Percentiles rank a stretch among this genome's conserved stretches.
Evolutionary conservation across 2,888 invertebrate genomes (phyloP).

Genomic region (Polia nebulosa): DNA sequence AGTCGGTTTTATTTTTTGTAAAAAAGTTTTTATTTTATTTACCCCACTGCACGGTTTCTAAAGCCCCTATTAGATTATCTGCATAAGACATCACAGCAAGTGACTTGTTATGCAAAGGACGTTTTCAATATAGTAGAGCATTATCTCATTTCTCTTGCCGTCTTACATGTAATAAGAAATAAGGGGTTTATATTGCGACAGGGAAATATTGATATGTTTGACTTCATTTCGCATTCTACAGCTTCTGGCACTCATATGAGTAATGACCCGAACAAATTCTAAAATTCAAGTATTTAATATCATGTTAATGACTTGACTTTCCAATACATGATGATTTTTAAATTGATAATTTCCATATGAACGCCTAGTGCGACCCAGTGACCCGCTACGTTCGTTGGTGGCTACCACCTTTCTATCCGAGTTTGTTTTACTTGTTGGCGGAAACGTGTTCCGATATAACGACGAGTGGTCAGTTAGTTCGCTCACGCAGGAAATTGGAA

Average conservation of each 20-base stretch:
- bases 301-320: slow-evolving; percentile 57
- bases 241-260: background rate
- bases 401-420: slow-evolving; percentile 74
- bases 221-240: background rate
- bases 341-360: slow-evolving; percentile 66
- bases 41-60: slow-evolving; percentile 28
- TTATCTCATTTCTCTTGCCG: slow-evolving; percentile 7
- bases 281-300: slow-evolving; percentile 7
- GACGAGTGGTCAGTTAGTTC: slow-evolving; percentile 62
- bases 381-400: slow-evolving; percentile 64
- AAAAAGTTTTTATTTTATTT: no score
- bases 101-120: slow-evolving; percentile 18
- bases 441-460: slow-evolving; percentile 71
- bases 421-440: slow-evolving; percentile 79
- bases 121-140: slow-evolving; percentile 24
- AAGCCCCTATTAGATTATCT: slow-evolving; percentile 39
- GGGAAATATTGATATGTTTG: slow-evolving; percentile 2
- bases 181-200: background rate
- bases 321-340: slow-evolving; percentile 55
- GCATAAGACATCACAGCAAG: slow-evolving; percentile 27
- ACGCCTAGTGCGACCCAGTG: slow-evolving; percentile 74
- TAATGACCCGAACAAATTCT: slow-evolving; percentile 7
- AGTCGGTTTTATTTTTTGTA: no score
- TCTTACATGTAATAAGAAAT: background rate
- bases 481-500: slow-evolving; percentile 72